Evolutionary conservation across 2,888 invertebrate genomes (phyloP).

Genomic region (Drosophila nr. fundita): DNA sequence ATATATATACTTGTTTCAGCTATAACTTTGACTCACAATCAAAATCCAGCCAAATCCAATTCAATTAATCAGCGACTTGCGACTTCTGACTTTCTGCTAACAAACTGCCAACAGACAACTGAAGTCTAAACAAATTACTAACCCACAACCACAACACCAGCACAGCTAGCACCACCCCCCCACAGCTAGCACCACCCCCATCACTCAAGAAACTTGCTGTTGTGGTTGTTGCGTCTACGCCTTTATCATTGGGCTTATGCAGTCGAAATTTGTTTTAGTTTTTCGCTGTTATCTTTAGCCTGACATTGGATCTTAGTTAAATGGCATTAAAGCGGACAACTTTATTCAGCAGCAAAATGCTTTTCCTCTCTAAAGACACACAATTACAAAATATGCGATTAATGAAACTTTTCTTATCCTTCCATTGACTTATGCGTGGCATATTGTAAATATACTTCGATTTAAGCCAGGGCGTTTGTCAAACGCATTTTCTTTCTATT

Average conservation of each 20-base stretch:
- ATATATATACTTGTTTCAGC: constrained; percentile 16
- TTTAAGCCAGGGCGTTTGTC: neutral
- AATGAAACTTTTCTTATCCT: neutral
- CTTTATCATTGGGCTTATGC: constrained; percentile 12
- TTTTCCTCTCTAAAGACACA: neutral
- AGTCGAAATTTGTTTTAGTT: constrained; percentile 27
- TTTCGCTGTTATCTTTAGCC: constrained; percentile 29
- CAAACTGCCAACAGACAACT: constrained; percentile 39
- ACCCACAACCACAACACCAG: neutral
- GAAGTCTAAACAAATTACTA: constrained; percentile 46
- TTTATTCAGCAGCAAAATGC: neutral
- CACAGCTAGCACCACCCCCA: neutral
- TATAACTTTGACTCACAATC: constrained; percentile 10
- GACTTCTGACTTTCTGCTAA: constrained; percentile 31
- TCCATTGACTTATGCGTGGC: neutral
- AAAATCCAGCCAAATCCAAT: constrained; percentile 51
- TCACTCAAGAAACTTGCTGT: neutral
- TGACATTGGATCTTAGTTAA: neutral
- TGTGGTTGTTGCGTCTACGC: constrained; percentile 7
- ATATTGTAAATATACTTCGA: neutral
- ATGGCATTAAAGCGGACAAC: neutral
- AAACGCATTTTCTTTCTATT: neutral
- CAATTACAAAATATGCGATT: neutral
- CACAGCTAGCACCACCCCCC: neutral
- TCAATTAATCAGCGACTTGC: constrained; percentile 70